Evolutionary conservation across 2,888 invertebrate species (phyloP).

Genomic region (Drosophila borborema): DNA sequence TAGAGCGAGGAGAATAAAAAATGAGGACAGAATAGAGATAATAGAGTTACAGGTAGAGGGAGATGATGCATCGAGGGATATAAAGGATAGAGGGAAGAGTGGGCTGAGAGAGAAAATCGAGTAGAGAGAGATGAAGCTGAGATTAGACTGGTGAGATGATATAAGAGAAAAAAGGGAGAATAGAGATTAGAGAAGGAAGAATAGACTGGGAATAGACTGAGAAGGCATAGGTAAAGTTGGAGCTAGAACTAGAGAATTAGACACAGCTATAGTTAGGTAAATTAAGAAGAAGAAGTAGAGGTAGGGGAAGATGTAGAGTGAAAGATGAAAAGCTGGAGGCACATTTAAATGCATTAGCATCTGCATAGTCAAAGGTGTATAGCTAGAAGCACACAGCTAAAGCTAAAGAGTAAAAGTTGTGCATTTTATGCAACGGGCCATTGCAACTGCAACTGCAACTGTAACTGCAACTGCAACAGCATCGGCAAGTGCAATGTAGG

Average conservation of each 20-base stretch:
- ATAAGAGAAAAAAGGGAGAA: neutral
- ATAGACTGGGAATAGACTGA: too few species aligned
- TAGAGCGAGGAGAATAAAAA: neutral
- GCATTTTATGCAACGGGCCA: constrained; percentile 23
- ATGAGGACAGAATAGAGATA: neutral
- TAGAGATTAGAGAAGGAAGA: neutral
- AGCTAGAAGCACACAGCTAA: neutral
- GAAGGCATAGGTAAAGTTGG: neutral
- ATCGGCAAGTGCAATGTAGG: constrained; percentile 70
- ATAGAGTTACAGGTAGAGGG: neutral
- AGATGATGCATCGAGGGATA: neutral
- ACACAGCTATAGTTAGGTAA: neutral
- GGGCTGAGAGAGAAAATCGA: neutral
- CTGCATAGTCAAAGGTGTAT: neutral
- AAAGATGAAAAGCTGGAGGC: neutral
- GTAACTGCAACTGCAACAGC: neutral
- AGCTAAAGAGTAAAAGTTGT: constrained; percentile 27
- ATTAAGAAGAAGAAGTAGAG: neutral
- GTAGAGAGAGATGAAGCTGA: neutral
- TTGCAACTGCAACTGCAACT: too few species aligned
- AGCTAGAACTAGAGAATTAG: neutral
- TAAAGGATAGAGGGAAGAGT: neutral
- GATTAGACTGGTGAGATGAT: neutral
- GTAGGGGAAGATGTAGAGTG: neutral
- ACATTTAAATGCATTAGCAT: neutral